A percentile compares a stretch with the other conserved stretches of the same genome.
These are phyloP conservation scores for Colostygia pectinataria DNA, from an alignment of 2,888 invertebrate species.

Conservation along the genomic window DNA sequence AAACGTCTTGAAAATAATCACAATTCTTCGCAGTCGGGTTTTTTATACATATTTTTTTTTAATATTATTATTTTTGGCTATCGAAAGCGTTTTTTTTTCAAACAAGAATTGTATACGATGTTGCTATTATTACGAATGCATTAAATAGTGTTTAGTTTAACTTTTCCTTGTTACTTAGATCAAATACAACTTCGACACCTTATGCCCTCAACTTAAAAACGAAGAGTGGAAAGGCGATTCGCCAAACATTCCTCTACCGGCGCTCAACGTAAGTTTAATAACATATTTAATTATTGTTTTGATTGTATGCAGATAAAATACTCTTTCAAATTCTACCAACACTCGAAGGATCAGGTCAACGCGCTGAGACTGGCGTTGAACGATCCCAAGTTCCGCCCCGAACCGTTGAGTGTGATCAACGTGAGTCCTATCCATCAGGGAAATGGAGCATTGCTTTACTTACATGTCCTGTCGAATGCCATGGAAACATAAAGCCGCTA, in stretches of 20 bases:
- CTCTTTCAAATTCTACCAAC: slow-evolving; percentile 86
- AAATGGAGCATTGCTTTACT: slow-evolving; percentile 41
- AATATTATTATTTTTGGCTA: too few species aligned
- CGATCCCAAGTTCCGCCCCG: slow-evolving; percentile 84
- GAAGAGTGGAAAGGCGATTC: slow-evolving; percentile 75
- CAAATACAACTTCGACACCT: slow-evolving; percentile 88
- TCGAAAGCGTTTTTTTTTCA: too few species aligned
- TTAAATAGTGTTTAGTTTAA: background rate
- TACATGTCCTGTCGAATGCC: slow-evolving; percentile 5
- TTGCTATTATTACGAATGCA: too few species aligned
- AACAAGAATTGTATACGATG: background rate
- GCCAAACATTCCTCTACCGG: slow-evolving; percentile 88
- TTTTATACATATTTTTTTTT: too few species aligned
- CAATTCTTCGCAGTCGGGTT: too few species aligned
- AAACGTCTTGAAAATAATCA: too few species aligned
- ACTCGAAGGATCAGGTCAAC: slow-evolving; percentile 82
- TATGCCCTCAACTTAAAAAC: slow-evolving; percentile 85
- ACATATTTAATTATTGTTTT: slow-evolving; percentile 36
- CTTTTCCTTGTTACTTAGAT: slow-evolving; percentile 75
- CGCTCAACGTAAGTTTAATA: slow-evolving; percentile 86
- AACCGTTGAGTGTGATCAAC: slow-evolving; percentile 86
- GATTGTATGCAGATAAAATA: slow-evolving; percentile 85
- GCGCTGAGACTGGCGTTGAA: slow-evolving; percentile 81
- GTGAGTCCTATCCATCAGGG: slow-evolving; percentile 75
- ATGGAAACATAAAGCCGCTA: too few species aligned